Percentiles rank a stretch among this genome's conserved stretches.
These are phyloP conservation scores for Seriola rivoliana DNA, from an alignment of 2,113 vertebrate species.

Conservation along the genomic window DNA sequence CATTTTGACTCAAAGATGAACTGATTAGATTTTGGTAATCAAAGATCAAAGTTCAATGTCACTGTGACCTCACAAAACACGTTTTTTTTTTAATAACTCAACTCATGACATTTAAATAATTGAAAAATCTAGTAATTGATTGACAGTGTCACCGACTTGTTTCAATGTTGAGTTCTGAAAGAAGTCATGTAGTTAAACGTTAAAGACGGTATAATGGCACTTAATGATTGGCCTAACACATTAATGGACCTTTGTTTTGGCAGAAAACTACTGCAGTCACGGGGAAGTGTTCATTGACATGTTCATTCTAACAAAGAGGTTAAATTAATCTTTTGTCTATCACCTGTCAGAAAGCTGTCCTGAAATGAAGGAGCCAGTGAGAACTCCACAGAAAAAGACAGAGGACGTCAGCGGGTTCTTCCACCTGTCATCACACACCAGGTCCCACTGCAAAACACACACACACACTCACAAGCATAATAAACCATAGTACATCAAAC, in stretches of 20 bases:
- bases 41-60: no score
- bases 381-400: constrained; percentile 90
- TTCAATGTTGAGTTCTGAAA: neutral
- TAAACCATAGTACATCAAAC: no score
- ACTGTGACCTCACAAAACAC: no score
- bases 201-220: neutral
- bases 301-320: no score
- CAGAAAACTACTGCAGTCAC: neutral
- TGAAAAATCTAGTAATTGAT: neutral
- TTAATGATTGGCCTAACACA: neutral
- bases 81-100: no score
- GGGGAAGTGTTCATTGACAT: neutral
- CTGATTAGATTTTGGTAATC: no score
- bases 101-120: no score
- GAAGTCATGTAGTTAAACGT: neutral
- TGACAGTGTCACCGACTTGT: neutral
- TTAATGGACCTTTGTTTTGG: neutral
- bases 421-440: constrained; percentile 92
- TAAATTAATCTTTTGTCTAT: neutral
- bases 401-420: constrained; percentile 90
- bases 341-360: constrained; percentile 97
- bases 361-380: constrained; percentile 91
- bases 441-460: constrained; percentile 88
- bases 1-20: no score
- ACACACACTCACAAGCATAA: neutral